A percentile compares a stretch with the other conserved stretches of the same genome.
Conservation (phyloP, 2,797 vertebrate genomes). For the Columba guinea region DNA sequence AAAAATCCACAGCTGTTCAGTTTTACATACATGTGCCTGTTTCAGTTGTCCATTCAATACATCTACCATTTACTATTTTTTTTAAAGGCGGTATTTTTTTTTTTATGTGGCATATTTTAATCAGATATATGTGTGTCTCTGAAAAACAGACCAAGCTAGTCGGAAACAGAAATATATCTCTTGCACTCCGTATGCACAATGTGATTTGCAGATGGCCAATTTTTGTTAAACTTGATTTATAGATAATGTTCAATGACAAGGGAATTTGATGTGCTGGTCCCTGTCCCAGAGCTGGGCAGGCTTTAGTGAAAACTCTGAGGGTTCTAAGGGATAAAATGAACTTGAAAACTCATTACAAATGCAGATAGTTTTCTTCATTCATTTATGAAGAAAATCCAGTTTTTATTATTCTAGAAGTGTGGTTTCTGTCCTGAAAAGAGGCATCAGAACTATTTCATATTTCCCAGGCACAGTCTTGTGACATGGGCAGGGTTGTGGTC, state of each 20-base stretch:
- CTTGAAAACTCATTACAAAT: background rate
- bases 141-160: background rate
- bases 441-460: background rate
- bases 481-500: background rate
- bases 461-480: background rate
- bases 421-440: background rate
- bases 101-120: background rate
- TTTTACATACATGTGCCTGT: background rate
- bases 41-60: background rate
- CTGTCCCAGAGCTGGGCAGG: background rate
- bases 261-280: background rate
- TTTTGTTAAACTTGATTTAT: background rate
- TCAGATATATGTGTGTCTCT: background rate
- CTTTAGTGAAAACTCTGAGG: background rate
- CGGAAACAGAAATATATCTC: background rate
- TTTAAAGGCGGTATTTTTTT: background rate
- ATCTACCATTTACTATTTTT: background rate
- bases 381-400: background rate
- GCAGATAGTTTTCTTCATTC: background rate
- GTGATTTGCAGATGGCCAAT: background rate
- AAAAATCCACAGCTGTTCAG: background rate
- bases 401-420: background rate
- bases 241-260: background rate
- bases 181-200: background rate
- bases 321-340: background rate